A percentile compares a stretch with the other conserved stretches of the same genome.
Conservation (phyloP, 2,888 invertebrate species). For the Meloe dianella region DNA sequence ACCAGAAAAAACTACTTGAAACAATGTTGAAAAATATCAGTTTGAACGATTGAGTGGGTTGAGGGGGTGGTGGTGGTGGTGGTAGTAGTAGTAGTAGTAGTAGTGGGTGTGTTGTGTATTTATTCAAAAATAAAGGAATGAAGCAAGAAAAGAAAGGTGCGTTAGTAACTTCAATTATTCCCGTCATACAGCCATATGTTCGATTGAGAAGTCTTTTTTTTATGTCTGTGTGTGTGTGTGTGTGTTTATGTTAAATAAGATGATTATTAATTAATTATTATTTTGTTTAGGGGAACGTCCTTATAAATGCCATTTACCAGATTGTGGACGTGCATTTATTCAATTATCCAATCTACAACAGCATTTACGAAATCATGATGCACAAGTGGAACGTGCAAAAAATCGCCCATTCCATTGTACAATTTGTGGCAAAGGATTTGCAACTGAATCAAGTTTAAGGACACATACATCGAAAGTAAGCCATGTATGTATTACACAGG, state of each 20-base stretch:
- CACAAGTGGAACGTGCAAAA: constrained; percentile 92
- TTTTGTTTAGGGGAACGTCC: constrained; percentile 84
- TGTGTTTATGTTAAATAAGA: not conserved
- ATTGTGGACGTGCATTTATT: constrained; percentile 95
- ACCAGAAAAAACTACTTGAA: constrained; percentile 30
- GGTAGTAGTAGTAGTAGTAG: constrained; percentile 13
- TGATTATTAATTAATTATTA: constrained; percentile 12
- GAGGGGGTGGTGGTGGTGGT: constrained; percentile 28
- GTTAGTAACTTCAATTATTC: constrained; percentile 44
- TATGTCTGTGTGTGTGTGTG: no score
- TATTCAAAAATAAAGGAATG: constrained; percentile 10
- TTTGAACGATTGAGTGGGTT: constrained; percentile 24
- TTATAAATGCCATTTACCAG: constrained; percentile 95
- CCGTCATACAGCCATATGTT: constrained; percentile 43
- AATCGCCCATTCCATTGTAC: constrained; percentile 95
- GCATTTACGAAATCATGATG: constrained; percentile 94
- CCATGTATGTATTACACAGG: constrained; percentile 65
- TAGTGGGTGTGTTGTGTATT: constrained; percentile 39
- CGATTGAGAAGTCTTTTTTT: constrained; percentile 11
- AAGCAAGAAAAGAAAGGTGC: constrained; percentile 40
- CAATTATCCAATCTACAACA: constrained; percentile 96
- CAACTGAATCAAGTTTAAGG: constrained; percentile 92
- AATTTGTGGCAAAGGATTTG: constrained; percentile 96
- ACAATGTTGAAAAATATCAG: constrained; percentile 35
- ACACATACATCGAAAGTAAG: constrained; percentile 97